phyloP scores from a whole-genome alignment of 37 sponge, comb jelly and placozoan genomes.

The Beroe ovata region DNA sequence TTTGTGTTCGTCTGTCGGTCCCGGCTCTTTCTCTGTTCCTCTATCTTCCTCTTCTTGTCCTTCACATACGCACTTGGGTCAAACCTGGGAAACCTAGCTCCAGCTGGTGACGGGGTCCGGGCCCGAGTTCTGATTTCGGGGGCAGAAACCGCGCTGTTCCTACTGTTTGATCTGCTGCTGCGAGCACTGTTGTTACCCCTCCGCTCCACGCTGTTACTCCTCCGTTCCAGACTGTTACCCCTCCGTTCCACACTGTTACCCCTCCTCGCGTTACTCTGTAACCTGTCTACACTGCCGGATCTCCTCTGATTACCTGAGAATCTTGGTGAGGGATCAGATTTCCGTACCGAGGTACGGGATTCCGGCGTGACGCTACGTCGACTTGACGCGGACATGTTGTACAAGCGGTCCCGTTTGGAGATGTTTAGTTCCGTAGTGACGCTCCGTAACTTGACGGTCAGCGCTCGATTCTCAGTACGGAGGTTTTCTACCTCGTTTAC shows the following conservation, averaged over 20 bases:
- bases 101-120: constrained; percentile 57
- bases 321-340: neutral
- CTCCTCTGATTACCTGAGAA: neutral
- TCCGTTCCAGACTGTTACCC: neutral
- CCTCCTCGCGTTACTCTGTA: neutral
- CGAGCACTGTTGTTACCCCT: neutral
- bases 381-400: neutral
- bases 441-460: constrained; percentile 52
- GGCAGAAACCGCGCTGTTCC: constrained; percentile 16
- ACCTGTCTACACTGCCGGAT: constrained; percentile 3
- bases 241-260: neutral
- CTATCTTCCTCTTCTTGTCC: constrained; percentile 16
- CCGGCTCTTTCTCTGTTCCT: neutral
- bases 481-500: constrained; percentile 35
- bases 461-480: constrained; percentile 44
- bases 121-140: constrained; percentile 2
- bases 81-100: constrained; percentile 36
- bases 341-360: neutral
- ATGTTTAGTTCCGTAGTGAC: constrained; percentile 49
- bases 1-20: constrained; percentile 3
- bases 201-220: constrained; percentile 26
- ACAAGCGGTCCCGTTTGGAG: constrained; percentile 3
- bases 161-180: constrained; percentile 42
- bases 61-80: constrained; percentile 64
- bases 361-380: constrained; percentile 14